Percentiles rank a stretch among this genome's conserved stretches.
Conservation (phyloP, 2,888 invertebrate genomes). For the Phalangium opilio region DNA sequence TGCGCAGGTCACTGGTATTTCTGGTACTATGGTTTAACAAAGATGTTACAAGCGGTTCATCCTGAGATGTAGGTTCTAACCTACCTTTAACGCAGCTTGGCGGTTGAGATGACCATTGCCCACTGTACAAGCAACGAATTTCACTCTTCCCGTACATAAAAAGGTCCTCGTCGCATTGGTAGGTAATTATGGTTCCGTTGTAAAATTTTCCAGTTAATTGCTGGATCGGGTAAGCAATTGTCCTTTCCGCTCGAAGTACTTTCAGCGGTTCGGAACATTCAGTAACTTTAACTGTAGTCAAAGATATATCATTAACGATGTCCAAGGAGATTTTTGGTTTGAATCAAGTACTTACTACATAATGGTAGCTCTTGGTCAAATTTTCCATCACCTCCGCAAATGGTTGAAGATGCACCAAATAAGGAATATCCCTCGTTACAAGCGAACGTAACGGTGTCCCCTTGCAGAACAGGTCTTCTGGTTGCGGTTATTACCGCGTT, state of each 20-base stretch:
- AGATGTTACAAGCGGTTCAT: too few relatives aligned
- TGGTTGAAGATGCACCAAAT: slow-evolving; percentile 11
- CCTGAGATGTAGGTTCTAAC: too few relatives aligned
- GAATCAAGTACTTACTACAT: slow-evolving; percentile 10
- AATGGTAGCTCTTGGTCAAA: slow-evolving; percentile 18
- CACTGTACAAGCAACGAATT: slow-evolving; percentile 7
- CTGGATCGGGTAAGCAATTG: slow-evolving; percentile 1
- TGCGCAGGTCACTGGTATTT: neutral
- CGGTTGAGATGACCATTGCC: slow-evolving; percentile 10
- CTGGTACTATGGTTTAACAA: too few relatives aligned
- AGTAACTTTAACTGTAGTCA: neutral
- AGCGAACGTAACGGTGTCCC: slow-evolving; percentile 12
- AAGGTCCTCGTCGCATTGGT: slow-evolving; percentile 4
- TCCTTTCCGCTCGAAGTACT: slow-evolving; percentile 4
- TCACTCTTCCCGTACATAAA: neutral
- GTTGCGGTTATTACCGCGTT: slow-evolving; percentile 3
- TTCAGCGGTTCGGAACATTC: neutral
- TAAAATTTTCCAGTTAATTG: slow-evolving; percentile 5
- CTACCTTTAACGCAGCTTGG: slow-evolving; percentile 13
- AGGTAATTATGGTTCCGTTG: slow-evolving; percentile 9
- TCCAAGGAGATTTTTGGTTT: too few relatives aligned
- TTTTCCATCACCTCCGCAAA: slow-evolving; percentile 12
- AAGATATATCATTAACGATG: too few relatives aligned
- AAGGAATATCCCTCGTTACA: slow-evolving; percentile 18
- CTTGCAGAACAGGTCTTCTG: slow-evolving; percentile 10